Base-by-base conservation (phyloP, 1,140 invertebrate genomes). In the Schlechtendalia chinensis region DNA sequence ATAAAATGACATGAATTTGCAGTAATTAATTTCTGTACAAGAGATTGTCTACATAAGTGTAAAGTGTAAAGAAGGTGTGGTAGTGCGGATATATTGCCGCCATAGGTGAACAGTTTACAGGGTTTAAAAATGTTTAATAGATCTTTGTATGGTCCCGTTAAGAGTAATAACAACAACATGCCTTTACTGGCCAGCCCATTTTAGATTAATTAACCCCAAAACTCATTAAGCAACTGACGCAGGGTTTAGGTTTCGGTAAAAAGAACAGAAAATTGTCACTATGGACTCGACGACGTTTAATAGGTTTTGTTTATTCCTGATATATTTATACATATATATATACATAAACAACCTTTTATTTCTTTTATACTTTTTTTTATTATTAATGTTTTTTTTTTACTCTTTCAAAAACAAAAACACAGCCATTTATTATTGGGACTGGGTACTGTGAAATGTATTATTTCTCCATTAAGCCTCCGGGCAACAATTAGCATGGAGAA, bases 191-290 rank as follows among this genome's bases (percentile, higher is more conserved):
- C 32, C 32, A 8, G 22, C 22, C 45, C 14, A 8, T 8, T 5
- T 22, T 19, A 69, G 59, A 77, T 61, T 77, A 77, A 77, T 77
- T 77, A 77, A 29, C 56, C 74, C 54, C 19, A 16, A 77, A 77
- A 77, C 32, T 77, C 74, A 77, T 77, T 77, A 59, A 59, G 56
- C 19, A n/a, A 59, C 74, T 32, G 6, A 1, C 1, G 1, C 47
- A 50, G 32, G 14, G 74, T 17, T 59, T 59, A 8, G 32, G 32
- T 56, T 16, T 4, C 12, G 45, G 67, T 29, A 59, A 77, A 77
- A 77, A 1, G 19, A 77, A 58, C 56, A 12, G 71, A 74, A 74
- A 56, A 74, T 74, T 39, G 50, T 39, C 74, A 77, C 53, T 59
- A 77, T 59, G 74, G n/a, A 24, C 56, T 45, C 11, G 74, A 39